A percentile compares a stretch with the other conserved stretches of the same genome.
These are phyloP conservation scores for Marasmarcha lunaedactyla DNA, from an alignment of 2,888 invertebrate genomes.

Conservation along the genomic window DNA sequence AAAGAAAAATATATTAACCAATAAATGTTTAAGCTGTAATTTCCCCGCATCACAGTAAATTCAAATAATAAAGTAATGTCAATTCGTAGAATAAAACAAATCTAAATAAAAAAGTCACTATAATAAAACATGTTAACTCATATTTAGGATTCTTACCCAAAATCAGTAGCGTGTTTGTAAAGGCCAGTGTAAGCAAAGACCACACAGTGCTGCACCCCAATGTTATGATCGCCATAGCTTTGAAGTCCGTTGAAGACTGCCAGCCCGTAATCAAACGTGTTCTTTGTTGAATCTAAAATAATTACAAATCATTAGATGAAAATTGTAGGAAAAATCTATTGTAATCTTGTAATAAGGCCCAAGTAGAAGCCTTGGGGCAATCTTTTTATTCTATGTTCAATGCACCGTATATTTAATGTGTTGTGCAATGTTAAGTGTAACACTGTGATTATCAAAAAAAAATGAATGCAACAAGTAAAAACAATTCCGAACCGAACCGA, in stretches of 20 bases:
- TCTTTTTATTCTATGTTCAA: no score
- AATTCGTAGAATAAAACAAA: background rate
- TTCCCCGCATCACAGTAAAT: background rate
- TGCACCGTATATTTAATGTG: no score
- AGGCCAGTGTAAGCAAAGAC: conserved; percentile 31
- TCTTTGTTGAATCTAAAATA: conserved; percentile 21
- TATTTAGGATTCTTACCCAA: conserved; percentile 26
- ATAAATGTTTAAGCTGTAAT: no score
- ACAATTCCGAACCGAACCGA: no score
- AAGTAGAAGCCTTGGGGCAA: no score
- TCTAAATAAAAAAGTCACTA: background rate
- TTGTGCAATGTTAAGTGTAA: no score
- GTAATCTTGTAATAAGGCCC: no score
- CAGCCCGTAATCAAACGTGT: conserved; percentile 27
- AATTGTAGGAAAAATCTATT: background rate
- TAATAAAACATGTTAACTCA: background rate
- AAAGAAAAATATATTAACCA: no score
- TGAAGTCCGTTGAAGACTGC: conserved; percentile 32
- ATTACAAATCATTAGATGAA: background rate
- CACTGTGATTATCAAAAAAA: no score
- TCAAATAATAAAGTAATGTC: background rate
- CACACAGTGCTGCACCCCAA: conserved; percentile 35
- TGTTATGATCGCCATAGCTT: conserved; percentile 20
- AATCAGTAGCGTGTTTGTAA: conserved; percentile 28
- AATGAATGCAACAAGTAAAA: no score